These are phyloP conservation scores for Plagodis pulveraria DNA, from an alignment of 2,888 invertebrate genomes.

Conservation along the genomic window DNA sequence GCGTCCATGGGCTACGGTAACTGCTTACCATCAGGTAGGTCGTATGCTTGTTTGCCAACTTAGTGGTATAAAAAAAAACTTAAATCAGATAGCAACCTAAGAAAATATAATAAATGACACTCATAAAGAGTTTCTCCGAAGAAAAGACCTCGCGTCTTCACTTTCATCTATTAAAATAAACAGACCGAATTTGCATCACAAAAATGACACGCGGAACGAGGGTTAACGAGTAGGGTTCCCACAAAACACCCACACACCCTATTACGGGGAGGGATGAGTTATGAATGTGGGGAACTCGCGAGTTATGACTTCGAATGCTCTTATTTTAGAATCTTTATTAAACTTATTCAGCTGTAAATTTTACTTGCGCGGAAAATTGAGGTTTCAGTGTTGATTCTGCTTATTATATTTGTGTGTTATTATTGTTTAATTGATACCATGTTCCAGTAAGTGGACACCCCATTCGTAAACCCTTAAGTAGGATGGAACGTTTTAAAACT, in stretches of 20 bases:
- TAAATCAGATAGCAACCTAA: too few relatives aligned
- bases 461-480: too few relatives aligned
- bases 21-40: too few relatives aligned
- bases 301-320: constrained; percentile 30
- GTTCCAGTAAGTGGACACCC: too few relatives aligned
- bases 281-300: constrained; percentile 29
- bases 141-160: constrained; percentile 1
- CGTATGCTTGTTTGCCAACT: too few relatives aligned
- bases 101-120: too few relatives aligned
- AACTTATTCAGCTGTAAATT: constrained; percentile 27
- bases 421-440: too few relatives aligned
- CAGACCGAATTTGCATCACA: constrained; percentile 34
- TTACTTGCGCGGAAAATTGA: constrained; percentile 10
- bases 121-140: not conserved
- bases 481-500: too few relatives aligned
- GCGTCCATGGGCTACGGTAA: too few relatives aligned
- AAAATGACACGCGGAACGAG: constrained; percentile 31
- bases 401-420: too few relatives aligned
- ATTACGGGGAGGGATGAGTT: constrained; percentile 28
- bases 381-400: constrained; percentile 12
- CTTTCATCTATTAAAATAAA: constrained; percentile 27
- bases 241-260: constrained; percentile 24
- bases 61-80: too few relatives aligned
- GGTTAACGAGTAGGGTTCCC: constrained; percentile 34
- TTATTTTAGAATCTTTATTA: constrained; percentile 36